Percentiles rank a stretch among this genome's conserved stretches.
These are phyloP conservation scores for Lophochroa leadbeateri DNA, from an alignment of 2,113 vertebrate species.

Conservation along the genomic window DNA sequence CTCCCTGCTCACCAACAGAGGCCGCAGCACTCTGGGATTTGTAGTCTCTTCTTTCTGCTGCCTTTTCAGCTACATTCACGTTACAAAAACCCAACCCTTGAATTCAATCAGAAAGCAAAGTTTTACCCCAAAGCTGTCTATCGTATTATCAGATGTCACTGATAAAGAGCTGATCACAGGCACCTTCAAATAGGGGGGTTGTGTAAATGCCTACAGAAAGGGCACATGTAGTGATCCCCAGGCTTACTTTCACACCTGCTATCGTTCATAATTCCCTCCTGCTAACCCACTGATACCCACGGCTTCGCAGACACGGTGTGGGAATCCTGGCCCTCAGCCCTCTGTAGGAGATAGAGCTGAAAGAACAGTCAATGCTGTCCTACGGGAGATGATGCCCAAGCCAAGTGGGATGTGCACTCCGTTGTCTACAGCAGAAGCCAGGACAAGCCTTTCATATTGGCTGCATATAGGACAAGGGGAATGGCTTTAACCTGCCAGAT, in stretches of 20 bases:
- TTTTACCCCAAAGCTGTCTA: rapidly evolving
- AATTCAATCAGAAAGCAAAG: not conserved
- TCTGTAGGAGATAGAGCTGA: rapidly evolving
- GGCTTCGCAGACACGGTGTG: rapidly evolving
- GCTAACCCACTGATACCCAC: rapidly evolving
- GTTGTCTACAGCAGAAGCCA: not conserved
- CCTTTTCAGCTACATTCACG: rapidly evolving
- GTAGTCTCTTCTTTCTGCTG: not conserved
- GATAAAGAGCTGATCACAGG: not conserved
- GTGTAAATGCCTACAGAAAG: not conserved
- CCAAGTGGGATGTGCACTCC: not conserved
- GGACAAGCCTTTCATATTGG: rapidly evolving
- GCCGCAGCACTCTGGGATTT: not conserved
- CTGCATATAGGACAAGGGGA: not conserved
- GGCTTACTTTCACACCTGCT: not conserved
- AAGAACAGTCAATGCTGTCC: not conserved
- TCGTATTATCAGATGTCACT: rapidly evolving
- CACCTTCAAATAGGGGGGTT: rapidly evolving
- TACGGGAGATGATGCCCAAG: rapidly evolving
- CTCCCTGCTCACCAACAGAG: not conserved
- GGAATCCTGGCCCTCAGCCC: not conserved
- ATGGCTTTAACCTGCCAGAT: not conserved
- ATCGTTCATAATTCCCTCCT: rapidly evolving
- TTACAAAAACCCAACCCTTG: rapidly evolving
- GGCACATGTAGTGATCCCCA: rapidly evolving